Evolutionary conservation across 1,140 invertebrate genomes (phyloP), one percentile per base, ranked within the genome.

Genomic region (Tribolium madens): DNA sequence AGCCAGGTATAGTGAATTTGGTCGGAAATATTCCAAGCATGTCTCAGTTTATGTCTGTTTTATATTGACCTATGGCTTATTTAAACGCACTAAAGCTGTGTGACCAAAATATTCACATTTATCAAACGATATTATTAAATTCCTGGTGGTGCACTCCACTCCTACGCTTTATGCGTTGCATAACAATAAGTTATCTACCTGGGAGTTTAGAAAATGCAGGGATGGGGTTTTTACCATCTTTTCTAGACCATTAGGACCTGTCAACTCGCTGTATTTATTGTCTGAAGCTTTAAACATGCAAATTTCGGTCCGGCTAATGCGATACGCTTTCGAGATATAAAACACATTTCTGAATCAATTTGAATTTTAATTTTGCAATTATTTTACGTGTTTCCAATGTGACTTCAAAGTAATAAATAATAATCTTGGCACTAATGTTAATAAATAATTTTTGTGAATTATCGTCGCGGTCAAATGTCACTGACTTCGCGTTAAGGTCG

Each of bases 101-200:
- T 80, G 78, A 76, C 73, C 73, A 75, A 78, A 76, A 80, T 78
- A 76, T 73, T 64, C 33, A 17, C 76, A 80, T 78, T 80, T 78
- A 78, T 80, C 76, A 80, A 78, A 76, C 68, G 50, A 72, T 72
- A 50, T 72, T 72, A 52, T 72, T 52, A 72, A 72, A 72, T 52
- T 72, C 46, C 21, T 18, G 46, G n/a, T 71, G n/a, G 69, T 50
- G 50, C 46, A 31, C 50, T 71, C 18, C 52, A n/a, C 77, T 75
- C 60, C 77, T 70, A 70, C 60, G 64, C 64, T 48, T 60, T 14
- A 15, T 36, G 50, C 60, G 57, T 77, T 73, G 76, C 52, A 73
- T 68, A 77, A 75, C 57, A 70, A 79, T 78, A 47, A 73, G 31
- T 48, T 73, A 53, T 77, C 76, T 77, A 75, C 77, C 77, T 78